Evolutionary conservation across 2,888 invertebrate genomes (phyloP).

Genomic region (Smittia aterrima): DNA sequence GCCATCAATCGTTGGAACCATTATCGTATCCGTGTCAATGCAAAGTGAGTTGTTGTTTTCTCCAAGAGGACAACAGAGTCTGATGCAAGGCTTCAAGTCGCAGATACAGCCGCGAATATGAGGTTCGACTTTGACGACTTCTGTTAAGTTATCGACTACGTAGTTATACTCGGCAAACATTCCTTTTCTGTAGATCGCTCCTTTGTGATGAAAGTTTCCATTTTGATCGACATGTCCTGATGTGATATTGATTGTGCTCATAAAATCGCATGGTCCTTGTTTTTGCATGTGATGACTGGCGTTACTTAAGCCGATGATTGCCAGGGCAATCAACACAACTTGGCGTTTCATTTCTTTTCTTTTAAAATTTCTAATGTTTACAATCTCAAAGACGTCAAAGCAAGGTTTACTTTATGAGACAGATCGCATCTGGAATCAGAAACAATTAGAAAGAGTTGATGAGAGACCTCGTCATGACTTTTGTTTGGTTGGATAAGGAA

Average conservation of each 20-base stretch:
- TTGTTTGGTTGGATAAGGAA: not conserved
- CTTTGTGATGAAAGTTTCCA: not conserved
- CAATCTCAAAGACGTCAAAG: not conserved
- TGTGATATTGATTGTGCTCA: slow-evolving; percentile 29
- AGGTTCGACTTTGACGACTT: not conserved
- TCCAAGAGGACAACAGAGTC: not conserved
- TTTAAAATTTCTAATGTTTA: not conserved
- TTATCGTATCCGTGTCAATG: not conserved
- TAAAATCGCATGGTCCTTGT: slow-evolving; percentile 15
- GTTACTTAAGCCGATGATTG: not conserved
- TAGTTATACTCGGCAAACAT: not conserved
- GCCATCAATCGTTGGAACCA: not conserved
- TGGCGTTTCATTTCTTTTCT: not conserved
- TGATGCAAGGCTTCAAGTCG: not conserved
- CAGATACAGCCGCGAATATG: slow-evolving; percentile 30
- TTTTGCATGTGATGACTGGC: not conserved
- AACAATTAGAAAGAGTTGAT: not conserved
- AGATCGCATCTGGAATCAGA: slow-evolving; percentile 16
- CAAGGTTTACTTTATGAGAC: slow-evolving; percentile 14
- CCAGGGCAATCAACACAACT: not conserved
- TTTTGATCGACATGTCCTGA: not conserved
- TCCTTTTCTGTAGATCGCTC: not conserved
- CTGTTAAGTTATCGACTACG: slow-evolving; percentile 19
- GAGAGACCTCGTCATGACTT: not conserved
- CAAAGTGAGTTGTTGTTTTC: not conserved